Evolutionary conservation across 2,888 invertebrate genomes (phyloP), one percentile per base, ranked within the genome.

Genomic region (Amblyjoppa proteus): DNA sequence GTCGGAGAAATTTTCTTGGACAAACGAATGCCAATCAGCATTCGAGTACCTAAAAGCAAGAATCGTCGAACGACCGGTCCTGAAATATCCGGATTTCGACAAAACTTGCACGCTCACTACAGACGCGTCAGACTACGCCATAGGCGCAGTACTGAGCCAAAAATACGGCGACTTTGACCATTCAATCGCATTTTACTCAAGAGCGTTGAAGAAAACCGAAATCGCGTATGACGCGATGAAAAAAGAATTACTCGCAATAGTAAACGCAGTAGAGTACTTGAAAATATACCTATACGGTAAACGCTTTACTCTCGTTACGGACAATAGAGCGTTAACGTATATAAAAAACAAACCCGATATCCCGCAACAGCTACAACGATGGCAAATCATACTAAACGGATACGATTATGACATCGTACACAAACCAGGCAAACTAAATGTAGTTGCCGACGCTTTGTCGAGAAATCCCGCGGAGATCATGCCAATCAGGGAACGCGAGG

Each of bases 371-470:
- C 31, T 81, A 0, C 78, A 79, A 41, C 75, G 79, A 20, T 83
- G 81, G 83, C 64, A 79, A n/a, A 66, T 56, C 11, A 71, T 71
- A 3, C 74, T 79, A 11, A 68, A 74, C 45, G 81, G 79, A 34
- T 41, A 41, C 2, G 41, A 9, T 11, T 41, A 41, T 0, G 38
- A 38, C 1, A 38, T 38, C 38, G 9, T 38, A 38, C 38, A 38
- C 38, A 38, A 38, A 38, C 38, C 38, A 1, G 9, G 38, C 0
- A 38, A 38, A 51, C 28, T 84, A 0, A 86, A 86, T 28, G 66
- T 75, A 16, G 70, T 81, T 45, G 86, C 85, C 3, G 83, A 83
- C 34, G 85, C 79, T 2, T 61, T 86, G 25, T 76, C 66, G 11
- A 51, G 69, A 28, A 71, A 78, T 38, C 68, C 51, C 58, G 20